Conservation (phyloP, 1,140 invertebrate species). For the Triops cancriformis region DNA sequence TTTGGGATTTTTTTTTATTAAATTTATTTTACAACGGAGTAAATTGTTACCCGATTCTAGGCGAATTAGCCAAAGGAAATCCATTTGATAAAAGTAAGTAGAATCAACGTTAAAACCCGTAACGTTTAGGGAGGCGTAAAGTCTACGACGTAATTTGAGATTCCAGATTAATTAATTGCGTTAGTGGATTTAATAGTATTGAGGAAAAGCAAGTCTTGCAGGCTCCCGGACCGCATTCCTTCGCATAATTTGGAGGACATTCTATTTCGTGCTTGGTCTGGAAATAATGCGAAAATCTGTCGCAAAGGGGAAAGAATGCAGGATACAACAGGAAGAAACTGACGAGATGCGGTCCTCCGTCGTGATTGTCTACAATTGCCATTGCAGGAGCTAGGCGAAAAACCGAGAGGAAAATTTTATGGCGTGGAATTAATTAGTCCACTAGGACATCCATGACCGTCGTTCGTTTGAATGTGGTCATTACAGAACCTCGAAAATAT, state of each 20-base stretch:
- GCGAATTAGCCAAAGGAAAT: too few species aligned
- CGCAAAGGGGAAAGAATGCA: background rate
- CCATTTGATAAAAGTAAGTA: too few species aligned
- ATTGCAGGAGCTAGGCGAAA: background rate
- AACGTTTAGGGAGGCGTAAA: too few species aligned
- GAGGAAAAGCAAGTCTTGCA: too few species aligned
- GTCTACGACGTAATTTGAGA: too few species aligned
- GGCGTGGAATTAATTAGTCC: constrained; percentile 2
- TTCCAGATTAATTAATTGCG: too few species aligned
- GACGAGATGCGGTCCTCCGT: background rate
- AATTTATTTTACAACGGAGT: too few species aligned
- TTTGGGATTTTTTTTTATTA: too few species aligned
- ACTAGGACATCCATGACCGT: constrained; percentile 6
- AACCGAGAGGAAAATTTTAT: constrained; percentile 1
- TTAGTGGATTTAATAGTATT: too few species aligned
- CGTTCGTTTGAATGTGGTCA: background rate
- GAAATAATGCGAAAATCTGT: background rate
- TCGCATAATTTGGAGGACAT: background rate
- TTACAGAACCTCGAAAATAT: constrained; percentile 1
- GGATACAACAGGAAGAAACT: background rate
- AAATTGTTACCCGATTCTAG: too few species aligned
- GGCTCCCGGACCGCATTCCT: background rate
- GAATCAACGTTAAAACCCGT: too few species aligned
- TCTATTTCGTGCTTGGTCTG: background rate
- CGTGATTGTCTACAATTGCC: constrained; percentile 8